These are phyloP conservation scores for Ophiothrix spiculata DNA, from an alignment of 35 echinoderm and acorn worm genomes.

Conservation along the genomic window DNA sequence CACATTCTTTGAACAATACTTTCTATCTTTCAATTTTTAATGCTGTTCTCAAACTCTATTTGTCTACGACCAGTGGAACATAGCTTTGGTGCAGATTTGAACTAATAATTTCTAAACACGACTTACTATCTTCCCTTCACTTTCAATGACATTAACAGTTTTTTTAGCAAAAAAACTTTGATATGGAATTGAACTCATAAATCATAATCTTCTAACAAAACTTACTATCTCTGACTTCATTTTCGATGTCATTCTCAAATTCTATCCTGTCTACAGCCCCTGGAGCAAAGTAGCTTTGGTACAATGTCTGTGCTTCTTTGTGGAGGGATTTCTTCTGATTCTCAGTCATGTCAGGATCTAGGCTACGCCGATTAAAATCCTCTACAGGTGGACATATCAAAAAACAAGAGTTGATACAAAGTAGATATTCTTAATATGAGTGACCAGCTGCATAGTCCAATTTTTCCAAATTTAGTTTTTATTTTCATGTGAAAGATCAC, in stretches of 20 bases:
- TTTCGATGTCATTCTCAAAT: slow-evolving; percentile 85
- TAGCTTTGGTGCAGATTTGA: background rate
- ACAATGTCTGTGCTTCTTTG: slow-evolving; percentile 73
- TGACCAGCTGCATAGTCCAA: too few relatives aligned
- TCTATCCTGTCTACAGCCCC: slow-evolving; percentile 89
- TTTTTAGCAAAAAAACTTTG: too few relatives aligned
- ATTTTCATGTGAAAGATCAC: too few relatives aligned
- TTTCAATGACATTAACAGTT: too few relatives aligned
- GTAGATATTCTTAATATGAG: background rate
- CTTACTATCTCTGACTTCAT: slow-evolving; percentile 88
- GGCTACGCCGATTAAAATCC: slow-evolving; percentile 93
- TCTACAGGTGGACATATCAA: slow-evolving; percentile 49
- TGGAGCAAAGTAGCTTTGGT: slow-evolving; percentile 71
- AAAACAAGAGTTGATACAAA: background rate
- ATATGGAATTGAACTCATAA: too few relatives aligned
- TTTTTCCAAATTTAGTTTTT: too few relatives aligned
- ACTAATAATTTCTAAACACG: background rate
- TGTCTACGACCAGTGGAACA: background rate
- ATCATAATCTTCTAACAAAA: too few relatives aligned
- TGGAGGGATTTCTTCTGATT: slow-evolving; percentile 74
- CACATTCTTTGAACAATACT: too few relatives aligned
- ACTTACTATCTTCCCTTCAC: too few relatives aligned
- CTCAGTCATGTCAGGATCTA: slow-evolving; percentile 75
- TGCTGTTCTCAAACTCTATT: background rate
- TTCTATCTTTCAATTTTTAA: background rate